phyloP scores from a whole-genome alignment of 2,888 invertebrate species.

The Lobophora halterata region DNA sequence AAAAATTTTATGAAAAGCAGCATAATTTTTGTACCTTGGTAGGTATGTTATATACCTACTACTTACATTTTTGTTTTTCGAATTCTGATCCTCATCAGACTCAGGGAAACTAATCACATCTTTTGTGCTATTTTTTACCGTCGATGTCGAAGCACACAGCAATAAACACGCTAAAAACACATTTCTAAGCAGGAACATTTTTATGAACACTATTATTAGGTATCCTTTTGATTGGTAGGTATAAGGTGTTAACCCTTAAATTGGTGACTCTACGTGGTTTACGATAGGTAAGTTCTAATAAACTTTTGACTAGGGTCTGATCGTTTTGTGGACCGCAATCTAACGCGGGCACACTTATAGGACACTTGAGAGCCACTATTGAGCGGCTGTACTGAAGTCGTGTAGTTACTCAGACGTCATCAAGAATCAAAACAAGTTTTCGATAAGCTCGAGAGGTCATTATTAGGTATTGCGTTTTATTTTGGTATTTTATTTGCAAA shows the following conservation, averaged over 20 bases:
- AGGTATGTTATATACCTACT: background rate
- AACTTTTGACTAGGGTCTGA: constrained; percentile 20
- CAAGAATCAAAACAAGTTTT: constrained; percentile 55
- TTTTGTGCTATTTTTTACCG: constrained; percentile 37
- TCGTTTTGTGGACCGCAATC: background rate
- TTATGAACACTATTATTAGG: too few relatives aligned
- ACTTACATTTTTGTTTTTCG: constrained; percentile 64
- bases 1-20: too few relatives aligned
- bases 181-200: constrained; percentile 37
- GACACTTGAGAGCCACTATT: constrained; percentile 42
- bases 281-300: too few relatives aligned
- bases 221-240: too few relatives aligned
- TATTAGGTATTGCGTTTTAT: too few relatives aligned
- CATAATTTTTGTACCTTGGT: too few relatives aligned
- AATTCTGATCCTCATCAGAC: constrained; percentile 54
- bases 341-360: constrained; percentile 29
- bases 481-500: too few relatives aligned
- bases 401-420: constrained; percentile 44
- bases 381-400: constrained; percentile 35
- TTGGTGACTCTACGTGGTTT: too few relatives aligned
- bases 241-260: too few relatives aligned
- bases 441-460: constrained; percentile 37
- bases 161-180: constrained; percentile 36
- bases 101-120: constrained; percentile 69
- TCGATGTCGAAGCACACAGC: constrained; percentile 36